Base-by-base conservation (phyloP, 2,797 vertebrate genomes). In the Pangasius sanitwongsei region DNA sequence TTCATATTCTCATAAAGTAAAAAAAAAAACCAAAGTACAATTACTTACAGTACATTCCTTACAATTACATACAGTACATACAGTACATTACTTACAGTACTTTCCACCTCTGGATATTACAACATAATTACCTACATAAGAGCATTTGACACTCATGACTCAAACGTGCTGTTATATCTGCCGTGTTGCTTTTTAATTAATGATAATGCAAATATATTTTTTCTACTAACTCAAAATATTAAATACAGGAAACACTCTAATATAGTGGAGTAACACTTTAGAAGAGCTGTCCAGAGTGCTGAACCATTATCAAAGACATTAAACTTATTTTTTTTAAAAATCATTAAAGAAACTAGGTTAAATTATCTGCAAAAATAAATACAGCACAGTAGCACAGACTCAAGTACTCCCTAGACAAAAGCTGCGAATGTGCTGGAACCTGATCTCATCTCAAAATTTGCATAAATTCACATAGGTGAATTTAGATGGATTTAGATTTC, bases 271-370 rank as follows among this genome's bases (percentile, higher is more conserved):
- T 31, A 74, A 87, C n/a, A 2, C 57, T 25, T 75, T 20, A 55
- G 65, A 53, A 89, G 90, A 89, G 88, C 86, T 91, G 88, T 91
- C 89, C 86, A 89, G 89, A 92, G 90, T 90, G 86, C 86, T 91
- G 90, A 90, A 92, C 63, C 25, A 70, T 48, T 13, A 87, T 11
- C 78, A 59, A 59, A 78, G 50, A 53, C 13, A 25, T 84, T 11
- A 57, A 48, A 44, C 48, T 28, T 15, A 34, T 83, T n/a, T n/a
- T 28, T 12, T n/a, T 37, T 37, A 37, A 37, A 37, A 44, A 48
- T 63, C 13, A 83, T n/a, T 65, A 83, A 25, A 18, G 37, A 48
- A 65, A 65, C 41, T n/a, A n/a, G 1, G 7, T 18, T 48, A 48
- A 48, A 65, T 65, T 65, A 44, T 65, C 37, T 83, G 37, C 37